Base-by-base conservation (phyloP, 2,113 vertebrate genomes). In the Pipa parva region DNA sequence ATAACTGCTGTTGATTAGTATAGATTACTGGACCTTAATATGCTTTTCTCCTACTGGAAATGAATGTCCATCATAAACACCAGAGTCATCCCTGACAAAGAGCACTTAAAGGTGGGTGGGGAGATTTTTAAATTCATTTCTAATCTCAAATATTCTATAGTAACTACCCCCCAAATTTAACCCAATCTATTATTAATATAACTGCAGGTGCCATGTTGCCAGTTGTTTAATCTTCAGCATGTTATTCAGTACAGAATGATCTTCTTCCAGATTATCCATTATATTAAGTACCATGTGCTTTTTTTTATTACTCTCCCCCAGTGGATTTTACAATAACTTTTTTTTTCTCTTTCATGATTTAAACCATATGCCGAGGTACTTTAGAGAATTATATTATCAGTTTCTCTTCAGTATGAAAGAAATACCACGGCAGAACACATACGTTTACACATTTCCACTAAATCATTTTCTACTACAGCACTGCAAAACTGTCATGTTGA, bases 311-410 rank as follows among this genome's bases (percentile, higher is more conserved):
- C 33, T n/a, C n/a, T 63, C 72, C 73, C 67, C 76, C 74, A 69
- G 28, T 75, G 74, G 74, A 64, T 64, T 82, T 83, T 85, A 77
- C 21, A 11, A 68, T 17, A 24, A 39, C 27, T 51, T 59, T 59
- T 51, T 75, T 72, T 81, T 81, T 83, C 78, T 82, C 77, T 81
- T 80, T 80, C 78, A 79, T 85, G 77, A 85, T 84, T 77, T 80
- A 82, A 83, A 87, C 77, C 80, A 81, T 81, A 84, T 85, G 83
- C 77, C 18, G 74, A 84, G 77, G 71, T 80, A 75, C 78, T 83
- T 80, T 77, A 73, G 80, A 75, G 79, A 79, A 80, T 79, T 81
- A 77, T 80, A 85, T 84, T 84, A 88, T 82, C 85, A 85, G 80
- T 69, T 83, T 74, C 78, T 75, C 39, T 70, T 72, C 74, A 78